Evolutionary conservation across 1,140 invertebrate genomes (phyloP).

Genomic region (Drosophila albomicans): DNA sequence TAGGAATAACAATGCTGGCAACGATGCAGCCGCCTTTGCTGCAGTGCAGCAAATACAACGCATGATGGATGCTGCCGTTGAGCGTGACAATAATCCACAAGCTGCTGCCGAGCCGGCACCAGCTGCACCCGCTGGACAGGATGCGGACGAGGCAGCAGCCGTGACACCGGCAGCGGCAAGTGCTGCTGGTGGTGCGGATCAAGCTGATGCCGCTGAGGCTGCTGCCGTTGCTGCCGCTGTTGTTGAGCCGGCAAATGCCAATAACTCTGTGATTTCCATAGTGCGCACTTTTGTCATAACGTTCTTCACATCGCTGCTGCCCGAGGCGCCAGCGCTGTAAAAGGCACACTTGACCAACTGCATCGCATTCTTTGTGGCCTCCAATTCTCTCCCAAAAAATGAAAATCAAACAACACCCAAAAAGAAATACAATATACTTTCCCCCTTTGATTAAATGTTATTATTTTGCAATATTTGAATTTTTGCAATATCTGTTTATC

Average conservation of each 20-base stretch:
- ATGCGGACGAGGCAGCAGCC: constrained; percentile 6
- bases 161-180: background rate
- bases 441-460: constrained; percentile 41
- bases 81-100: constrained; percentile 72
- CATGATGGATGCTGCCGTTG: constrained; percentile 72
- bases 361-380: constrained; percentile 16
- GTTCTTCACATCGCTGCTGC: constrained; percentile 91
- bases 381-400: background rate
- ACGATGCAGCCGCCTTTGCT: constrained; percentile 65
- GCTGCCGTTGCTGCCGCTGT: constrained; percentile 54
- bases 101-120: constrained; percentile 39
- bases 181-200: constrained; percentile 41
- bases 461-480: constrained; percentile 47
- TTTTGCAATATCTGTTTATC: constrained; percentile 48
- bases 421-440: constrained; percentile 8
- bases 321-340: constrained; percentile 87
- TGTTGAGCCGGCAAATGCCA: constrained; percentile 86
- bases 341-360: background rate
- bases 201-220: constrained; percentile 43
- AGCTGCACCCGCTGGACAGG: constrained; percentile 24
- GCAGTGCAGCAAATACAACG: constrained; percentile 73
- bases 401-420: background rate
- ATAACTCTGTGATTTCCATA: constrained; percentile 87
- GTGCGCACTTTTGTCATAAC: constrained; percentile 90
- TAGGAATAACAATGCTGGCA: constrained; percentile 79